phyloP scores from a whole-genome alignment of 2,888 invertebrate genomes.

The Phyto melanocephala region DNA sequence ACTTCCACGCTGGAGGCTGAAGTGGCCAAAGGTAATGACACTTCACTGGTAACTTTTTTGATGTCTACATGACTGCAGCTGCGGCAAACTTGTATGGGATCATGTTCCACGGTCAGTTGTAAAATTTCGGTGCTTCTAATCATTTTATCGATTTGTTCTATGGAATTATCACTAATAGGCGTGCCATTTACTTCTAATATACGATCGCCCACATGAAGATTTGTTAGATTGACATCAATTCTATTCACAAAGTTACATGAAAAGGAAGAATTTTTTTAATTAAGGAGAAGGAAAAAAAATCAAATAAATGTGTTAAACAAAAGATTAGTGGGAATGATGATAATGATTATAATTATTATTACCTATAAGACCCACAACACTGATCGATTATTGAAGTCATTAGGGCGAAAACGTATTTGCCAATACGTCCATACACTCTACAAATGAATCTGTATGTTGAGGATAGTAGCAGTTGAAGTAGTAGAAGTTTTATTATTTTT shows the following conservation, averaged over 20 bases:
- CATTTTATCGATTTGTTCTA: constrained; percentile 88
- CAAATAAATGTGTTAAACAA: constrained; percentile 26
- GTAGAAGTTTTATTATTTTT: constrained; percentile 42
- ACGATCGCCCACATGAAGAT: constrained; percentile 93
- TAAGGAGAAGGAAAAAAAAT: not conserved
- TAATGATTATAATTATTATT: constrained; percentile 69
- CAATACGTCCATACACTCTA: constrained; percentile 84
- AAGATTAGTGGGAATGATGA: constrained; percentile 7
- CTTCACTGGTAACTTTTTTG: constrained; percentile 72
- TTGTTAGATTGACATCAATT: constrained; percentile 89
- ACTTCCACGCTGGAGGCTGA: constrained; percentile 75
- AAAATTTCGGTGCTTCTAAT: constrained; percentile 86
- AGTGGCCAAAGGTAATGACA: constrained; percentile 74
- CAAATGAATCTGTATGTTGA: constrained; percentile 75
- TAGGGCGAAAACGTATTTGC: constrained; percentile 85
- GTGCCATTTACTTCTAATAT: constrained; percentile 96
- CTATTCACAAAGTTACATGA: constrained; percentile 80
- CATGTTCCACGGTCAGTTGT: constrained; percentile 94
- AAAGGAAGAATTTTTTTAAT: too few relatives aligned
- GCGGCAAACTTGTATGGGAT: constrained; percentile 86
- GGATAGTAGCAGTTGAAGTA: not conserved
- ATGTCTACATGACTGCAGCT: constrained; percentile 80
- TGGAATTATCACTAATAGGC: constrained; percentile 88
- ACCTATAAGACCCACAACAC: constrained; percentile 86
- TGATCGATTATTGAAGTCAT: constrained; percentile 85